Base-by-base conservation (phyloP, 2,888 invertebrate species). In the Laothoe populi region DNA sequence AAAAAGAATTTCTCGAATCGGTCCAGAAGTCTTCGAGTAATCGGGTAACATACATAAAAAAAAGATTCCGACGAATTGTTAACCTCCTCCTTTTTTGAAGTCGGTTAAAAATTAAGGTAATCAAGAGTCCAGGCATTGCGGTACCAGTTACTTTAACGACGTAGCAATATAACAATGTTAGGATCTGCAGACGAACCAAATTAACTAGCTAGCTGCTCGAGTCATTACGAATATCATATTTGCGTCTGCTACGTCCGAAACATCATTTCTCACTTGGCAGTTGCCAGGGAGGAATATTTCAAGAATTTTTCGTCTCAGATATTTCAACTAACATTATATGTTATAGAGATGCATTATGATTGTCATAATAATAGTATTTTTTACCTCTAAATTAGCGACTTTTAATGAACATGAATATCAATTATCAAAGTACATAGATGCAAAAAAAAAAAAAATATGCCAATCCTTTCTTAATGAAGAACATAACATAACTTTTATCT, bases 141-240 rank as follows among this genome's bases (percentile, higher is more conserved):
- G 19, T 42, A 40, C 49, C 53, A 53, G 31, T 53, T 53, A 53
- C 53, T 53, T 35, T 53, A 53, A 60, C 38, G 57, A 60, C 19
- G 53, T 45, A 35, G 59, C 45, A 66, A 66, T 65, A 74, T 87
- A 88, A 88, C 86, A 86, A 86, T 83, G 78, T 91, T 90, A 89
- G 87, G 85, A 83, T 87, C 87, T 82, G 82, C 87, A 86, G 84
- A 83, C 83, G 87, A 89, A 88, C 86, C 71, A 84, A 89, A 91
- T 90, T 90, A 90, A 87, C 87, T 86, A 86, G 84, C 87, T 86
- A 86, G 84, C 83, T 80, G 78, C 83, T 79, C 81, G 84, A 81
- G 84, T 78, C 81, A 88, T 88, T 88, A 86, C 84, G 84, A 89
- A 90, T 88, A 91, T 89, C 83, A 86, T 86, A 89, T 89, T 89